Conservation (phyloP, 2,888 invertebrate genomes). For the Ctena decussata region DNA sequence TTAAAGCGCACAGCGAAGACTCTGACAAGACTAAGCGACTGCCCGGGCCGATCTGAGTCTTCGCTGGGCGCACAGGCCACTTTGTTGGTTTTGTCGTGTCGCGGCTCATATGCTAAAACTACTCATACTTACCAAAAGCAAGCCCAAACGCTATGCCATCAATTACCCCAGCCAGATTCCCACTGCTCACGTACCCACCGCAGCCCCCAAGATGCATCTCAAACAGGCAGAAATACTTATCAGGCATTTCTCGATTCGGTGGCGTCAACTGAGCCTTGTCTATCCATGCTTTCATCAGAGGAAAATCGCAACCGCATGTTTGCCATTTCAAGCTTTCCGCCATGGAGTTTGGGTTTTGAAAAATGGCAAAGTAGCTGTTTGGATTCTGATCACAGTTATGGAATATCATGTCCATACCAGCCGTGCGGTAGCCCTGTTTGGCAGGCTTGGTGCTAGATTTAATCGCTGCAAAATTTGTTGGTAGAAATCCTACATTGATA, state of each 20-base stretch:
- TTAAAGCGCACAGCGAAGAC: no score
- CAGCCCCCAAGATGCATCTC: constrained; percentile 26
- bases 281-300: neutral
- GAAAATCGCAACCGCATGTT: neutral
- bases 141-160: constrained; percentile 10
- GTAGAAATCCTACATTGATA: constrained; percentile 18
- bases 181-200: neutral
- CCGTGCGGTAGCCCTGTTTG: constrained; percentile 2
- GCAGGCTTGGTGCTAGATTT: neutral
- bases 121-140: constrained; percentile 1
- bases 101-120: no score
- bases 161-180: neutral
- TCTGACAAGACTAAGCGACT: no score
- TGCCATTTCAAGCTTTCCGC: neutral
- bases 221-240: neutral
- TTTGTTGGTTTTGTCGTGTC: no score
- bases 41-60: no score
- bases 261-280: neutral
- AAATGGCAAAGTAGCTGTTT: constrained; percentile 1
- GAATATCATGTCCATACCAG: neutral
- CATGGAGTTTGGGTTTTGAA: neutral
- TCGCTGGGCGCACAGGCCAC: no score
- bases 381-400: constrained; percentile 12
- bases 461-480: neutral
- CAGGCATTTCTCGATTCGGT: neutral